phyloP scores from a whole-genome alignment of 2,113 vertebrate species.

The Synodontis membranacea region DNA sequence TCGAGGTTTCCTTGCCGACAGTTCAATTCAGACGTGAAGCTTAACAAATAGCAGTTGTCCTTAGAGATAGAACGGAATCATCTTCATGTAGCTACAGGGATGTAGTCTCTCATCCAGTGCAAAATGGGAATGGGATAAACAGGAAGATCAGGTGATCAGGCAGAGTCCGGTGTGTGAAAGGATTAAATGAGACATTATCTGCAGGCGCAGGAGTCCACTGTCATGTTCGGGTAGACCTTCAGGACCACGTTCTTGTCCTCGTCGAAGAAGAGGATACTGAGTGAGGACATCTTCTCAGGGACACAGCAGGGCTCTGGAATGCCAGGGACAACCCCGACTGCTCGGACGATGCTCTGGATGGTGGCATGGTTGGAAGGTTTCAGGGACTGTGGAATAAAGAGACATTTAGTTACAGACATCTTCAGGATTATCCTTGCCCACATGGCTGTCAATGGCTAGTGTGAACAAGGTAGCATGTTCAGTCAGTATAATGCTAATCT shows the following conservation, averaged over 20 bases:
- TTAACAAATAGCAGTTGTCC: conserved; percentile 35
- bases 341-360: conserved; percentile 97
- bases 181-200: conserved; percentile 72
- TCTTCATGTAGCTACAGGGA: conserved; percentile 49
- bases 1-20: conserved; percentile 33
- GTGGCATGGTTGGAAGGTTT: conserved; percentile 97
- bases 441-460: neutral
- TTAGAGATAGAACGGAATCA: conserved; percentile 16
- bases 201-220: conserved; percentile 93
- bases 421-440: neutral
- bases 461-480: neutral
- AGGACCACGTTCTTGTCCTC: conserved; percentile 95
- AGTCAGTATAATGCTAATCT: neutral
- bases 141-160: conserved; percentile 4
- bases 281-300: conserved; percentile 93
- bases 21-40: conserved; percentile 21
- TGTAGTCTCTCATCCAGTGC: conserved; percentile 65
- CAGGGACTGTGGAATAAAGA: conserved; percentile 76
- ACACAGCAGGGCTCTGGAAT: conserved; percentile 95
- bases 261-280: conserved; percentile 95
- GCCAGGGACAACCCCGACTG: conserved; percentile 86
- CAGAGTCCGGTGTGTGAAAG: conserved; percentile 28
- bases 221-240: conserved; percentile 98
- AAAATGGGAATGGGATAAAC: conserved; percentile 51
- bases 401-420: neutral